Percentiles rank a stretch among this genome's conserved stretches.
Evolutionary conservation across 2,888 invertebrate genomes (phyloP).

Genomic region (Drosophila mimetica): DNA sequence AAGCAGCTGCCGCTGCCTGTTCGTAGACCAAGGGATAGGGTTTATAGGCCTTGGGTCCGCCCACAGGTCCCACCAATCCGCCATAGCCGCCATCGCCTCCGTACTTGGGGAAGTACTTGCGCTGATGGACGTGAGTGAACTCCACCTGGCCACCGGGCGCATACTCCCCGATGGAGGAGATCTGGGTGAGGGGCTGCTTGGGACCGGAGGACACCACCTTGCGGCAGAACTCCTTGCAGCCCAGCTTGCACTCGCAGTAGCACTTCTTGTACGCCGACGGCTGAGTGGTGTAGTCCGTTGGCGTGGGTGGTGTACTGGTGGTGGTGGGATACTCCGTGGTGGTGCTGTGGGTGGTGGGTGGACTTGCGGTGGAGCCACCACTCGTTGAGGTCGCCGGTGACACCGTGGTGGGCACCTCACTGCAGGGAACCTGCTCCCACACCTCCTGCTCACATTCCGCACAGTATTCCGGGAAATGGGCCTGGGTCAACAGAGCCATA

Average conservation of each 20-base stretch:
- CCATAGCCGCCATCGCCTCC: constrained; percentile 26
- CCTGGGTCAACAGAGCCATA: constrained; percentile 10
- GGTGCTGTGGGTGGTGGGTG: constrained; percentile 12
- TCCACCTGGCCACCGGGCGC: constrained; percentile 67
- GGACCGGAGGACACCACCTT: constrained; percentile 63
- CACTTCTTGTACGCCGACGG: constrained; percentile 65
- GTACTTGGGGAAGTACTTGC: constrained; percentile 64
- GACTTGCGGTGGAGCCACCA: neutral
- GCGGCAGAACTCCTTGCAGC: constrained; percentile 81
- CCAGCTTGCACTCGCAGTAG: constrained; percentile 79
- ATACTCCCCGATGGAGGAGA: constrained; percentile 61
- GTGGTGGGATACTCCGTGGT: constrained; percentile 2
- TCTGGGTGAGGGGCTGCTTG: constrained; percentile 71
- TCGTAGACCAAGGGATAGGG: constrained; percentile 59
- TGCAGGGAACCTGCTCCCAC: constrained; percentile 81
- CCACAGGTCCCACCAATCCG: constrained; percentile 13
- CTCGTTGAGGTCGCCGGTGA: neutral
- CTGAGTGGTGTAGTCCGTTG: constrained; percentile 8
- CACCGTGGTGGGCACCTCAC: constrained; percentile 48
- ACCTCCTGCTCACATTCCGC: constrained; percentile 79
- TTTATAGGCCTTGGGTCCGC: constrained; percentile 26
- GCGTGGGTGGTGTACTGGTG: constrained; percentile 3
- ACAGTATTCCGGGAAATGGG: constrained; percentile 67
- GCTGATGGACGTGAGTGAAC: constrained; percentile 69
- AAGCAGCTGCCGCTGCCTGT: constrained; percentile 11